Percentiles rank a stretch among this genome's conserved stretches.
Conservation (phyloP, 2,797 vertebrate species). For the Orientallactaga sibirica region DNA sequence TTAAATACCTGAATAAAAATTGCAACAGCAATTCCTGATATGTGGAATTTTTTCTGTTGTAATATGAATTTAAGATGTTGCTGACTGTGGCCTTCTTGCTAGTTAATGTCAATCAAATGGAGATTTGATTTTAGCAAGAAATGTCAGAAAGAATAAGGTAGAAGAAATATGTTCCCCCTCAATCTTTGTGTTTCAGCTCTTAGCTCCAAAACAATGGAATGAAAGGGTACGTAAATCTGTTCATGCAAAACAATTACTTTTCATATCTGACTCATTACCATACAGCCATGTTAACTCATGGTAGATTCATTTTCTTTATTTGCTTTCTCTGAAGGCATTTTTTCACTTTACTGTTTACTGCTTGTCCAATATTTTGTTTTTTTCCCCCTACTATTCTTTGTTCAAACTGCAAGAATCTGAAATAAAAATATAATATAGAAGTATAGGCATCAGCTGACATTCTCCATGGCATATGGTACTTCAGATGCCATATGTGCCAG, state of each 20-base stretch:
- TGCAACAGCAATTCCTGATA: constrained; percentile 29
- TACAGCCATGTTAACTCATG: constrained; percentile 71
- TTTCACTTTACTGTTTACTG: constrained; percentile 86
- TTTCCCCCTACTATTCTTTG: constrained; percentile 89
- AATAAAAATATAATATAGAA: constrained; percentile 95
- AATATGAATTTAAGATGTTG: constrained; percentile 51
- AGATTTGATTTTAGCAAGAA: constrained; percentile 65
- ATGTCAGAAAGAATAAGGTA: constrained; percentile 66
- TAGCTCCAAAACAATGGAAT: constrained; percentile 67
- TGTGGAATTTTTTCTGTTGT: constrained; percentile 54
- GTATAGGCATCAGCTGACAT: constrained; percentile 97
- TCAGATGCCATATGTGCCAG: constrained; percentile 99
- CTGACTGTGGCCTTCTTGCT: constrained; percentile 28
- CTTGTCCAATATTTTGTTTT: constrained; percentile 90
- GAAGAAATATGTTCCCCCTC: constrained; percentile 55
- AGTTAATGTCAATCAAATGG: constrained; percentile 64
- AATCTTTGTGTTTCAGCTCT: constrained; percentile 51
- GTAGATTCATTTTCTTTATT: constrained; percentile 75
- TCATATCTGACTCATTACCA: constrained; percentile 78
- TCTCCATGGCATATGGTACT: constrained; percentile 99
- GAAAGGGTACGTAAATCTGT: constrained; percentile 68
- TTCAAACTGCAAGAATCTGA: constrained; percentile 92
- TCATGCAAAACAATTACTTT: constrained; percentile 73
- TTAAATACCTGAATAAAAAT: constrained; percentile 45
- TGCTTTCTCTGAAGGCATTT: constrained; percentile 82